phyloP scores from a whole-genome alignment of 2,797 vertebrate genomes.

The Cuniculus paca region DNA sequence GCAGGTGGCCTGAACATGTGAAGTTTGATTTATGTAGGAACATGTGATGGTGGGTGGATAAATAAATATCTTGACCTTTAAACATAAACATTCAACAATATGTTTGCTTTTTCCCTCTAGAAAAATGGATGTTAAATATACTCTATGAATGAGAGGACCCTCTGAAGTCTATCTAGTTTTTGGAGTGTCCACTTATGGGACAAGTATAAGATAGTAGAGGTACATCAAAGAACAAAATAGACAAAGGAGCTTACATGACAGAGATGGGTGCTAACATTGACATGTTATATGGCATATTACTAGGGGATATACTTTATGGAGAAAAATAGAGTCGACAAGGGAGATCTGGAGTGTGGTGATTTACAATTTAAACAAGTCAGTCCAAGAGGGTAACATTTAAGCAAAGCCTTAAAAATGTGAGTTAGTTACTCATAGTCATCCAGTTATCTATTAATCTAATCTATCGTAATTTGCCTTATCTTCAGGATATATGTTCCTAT shows the following conservation, averaged over 20 bases:
- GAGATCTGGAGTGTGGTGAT: background rate
- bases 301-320: background rate
- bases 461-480: background rate
- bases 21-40: background rate
- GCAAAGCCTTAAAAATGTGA: background rate
- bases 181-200: background rate
- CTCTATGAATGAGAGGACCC: background rate
- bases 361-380: background rate
- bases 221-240: background rate
- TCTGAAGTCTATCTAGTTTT: background rate
- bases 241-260: background rate
- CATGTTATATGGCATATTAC: background rate
- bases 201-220: background rate
- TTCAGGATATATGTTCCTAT: background rate
- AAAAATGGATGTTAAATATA: background rate
- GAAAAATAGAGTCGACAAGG: background rate
- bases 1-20: background rate
- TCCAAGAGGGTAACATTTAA: background rate
- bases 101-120: background rate
- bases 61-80: background rate
- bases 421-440: background rate
- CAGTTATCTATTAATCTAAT: background rate
- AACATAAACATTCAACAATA: constrained; percentile 17
- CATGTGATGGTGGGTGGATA: background rate
- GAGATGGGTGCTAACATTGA: background rate